A percentile compares a stretch with the other conserved stretches of the same genome.
Conservation (phyloP, 2,888 invertebrate genomes). For the Noctua pronuba region DNA sequence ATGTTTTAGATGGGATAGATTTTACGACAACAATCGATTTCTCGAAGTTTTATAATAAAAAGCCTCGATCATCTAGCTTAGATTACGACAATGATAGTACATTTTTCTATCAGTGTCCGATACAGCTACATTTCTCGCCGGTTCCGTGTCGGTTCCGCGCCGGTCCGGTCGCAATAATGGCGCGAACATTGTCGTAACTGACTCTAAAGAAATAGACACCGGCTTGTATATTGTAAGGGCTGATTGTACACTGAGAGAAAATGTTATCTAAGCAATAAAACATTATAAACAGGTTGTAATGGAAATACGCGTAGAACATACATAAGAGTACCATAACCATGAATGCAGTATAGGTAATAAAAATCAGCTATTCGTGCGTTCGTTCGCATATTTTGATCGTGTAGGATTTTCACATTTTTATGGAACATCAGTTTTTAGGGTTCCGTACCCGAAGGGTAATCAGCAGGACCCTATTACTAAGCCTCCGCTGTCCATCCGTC, state of each 20-base stretch:
- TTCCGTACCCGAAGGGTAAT: too few relatives aligned
- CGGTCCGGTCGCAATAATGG: slow-evolving; percentile 58
- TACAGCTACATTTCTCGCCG: slow-evolving; percentile 53
- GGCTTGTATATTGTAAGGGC: slow-evolving; percentile 21
- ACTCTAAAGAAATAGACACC: slow-evolving; percentile 46
- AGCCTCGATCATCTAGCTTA: slow-evolving; percentile 15
- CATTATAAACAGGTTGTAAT: neutral
- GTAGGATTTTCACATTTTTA: neutral
- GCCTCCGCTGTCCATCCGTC: too few relatives aligned
- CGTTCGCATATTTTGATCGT: neutral
- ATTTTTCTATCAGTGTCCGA: slow-evolving; percentile 51
- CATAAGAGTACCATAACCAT: too few relatives aligned
- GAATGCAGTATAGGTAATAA: neutral
- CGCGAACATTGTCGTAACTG: slow-evolving; percentile 65
- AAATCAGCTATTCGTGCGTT: neutral
- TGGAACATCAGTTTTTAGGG: too few relatives aligned
- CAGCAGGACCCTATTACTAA: too few relatives aligned
- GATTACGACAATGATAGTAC: slow-evolving; percentile 40
- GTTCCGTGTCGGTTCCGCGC: neutral
- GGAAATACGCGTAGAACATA: too few relatives aligned
- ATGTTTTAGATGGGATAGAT: too few relatives aligned
- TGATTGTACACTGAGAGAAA: slow-evolving; percentile 21
- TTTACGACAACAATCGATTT: neutral
- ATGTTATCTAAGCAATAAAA: neutral
- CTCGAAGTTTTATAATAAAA: neutral